Evolutionary conservation across 2,113 vertebrate species (phyloP).

Genomic region (Daphoenositta chrysoptera): DNA sequence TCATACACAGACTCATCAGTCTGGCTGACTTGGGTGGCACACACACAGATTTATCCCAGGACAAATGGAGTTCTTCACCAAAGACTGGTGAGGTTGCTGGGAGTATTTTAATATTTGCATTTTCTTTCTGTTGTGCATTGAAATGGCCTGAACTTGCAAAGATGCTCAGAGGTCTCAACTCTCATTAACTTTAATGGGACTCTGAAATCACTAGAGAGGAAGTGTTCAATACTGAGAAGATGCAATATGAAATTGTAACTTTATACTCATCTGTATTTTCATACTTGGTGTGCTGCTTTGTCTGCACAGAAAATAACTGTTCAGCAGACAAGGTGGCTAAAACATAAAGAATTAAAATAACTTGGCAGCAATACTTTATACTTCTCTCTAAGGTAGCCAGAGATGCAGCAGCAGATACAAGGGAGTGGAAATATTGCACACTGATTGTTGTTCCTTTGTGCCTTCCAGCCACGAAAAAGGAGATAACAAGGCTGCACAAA

Average conservation of each 20-base stretch:
- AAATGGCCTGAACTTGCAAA: conserved; percentile 55
- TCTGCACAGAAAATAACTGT: neutral
- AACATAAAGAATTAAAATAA: neutral
- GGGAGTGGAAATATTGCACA: neutral
- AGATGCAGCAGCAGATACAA: neutral
- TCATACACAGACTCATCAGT: neutral
- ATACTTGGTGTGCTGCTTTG: neutral
- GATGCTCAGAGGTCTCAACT: conserved; percentile 54
- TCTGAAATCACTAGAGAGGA: conserved; percentile 50
- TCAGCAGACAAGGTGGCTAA: neutral
- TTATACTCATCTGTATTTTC: neutral
- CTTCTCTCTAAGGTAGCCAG: neutral
- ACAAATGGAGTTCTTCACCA: neutral
- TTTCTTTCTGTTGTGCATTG: conserved; percentile 8
- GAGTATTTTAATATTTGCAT: conserved; percentile 31
- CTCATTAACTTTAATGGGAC: conserved; percentile 65
- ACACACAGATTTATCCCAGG: neutral
- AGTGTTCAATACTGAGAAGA: conserved; percentile 52
- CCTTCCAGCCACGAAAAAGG: neutral
- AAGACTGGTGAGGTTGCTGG: neutral
- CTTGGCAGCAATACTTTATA: neutral
- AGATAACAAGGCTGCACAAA: neutral
- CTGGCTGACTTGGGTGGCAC: neutral
- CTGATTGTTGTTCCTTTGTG: neutral
- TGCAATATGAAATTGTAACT: conserved; percentile 29